phyloP scores from a whole-genome alignment of 1,140 invertebrate genomes.

The Nixonia krombeini region DNA sequence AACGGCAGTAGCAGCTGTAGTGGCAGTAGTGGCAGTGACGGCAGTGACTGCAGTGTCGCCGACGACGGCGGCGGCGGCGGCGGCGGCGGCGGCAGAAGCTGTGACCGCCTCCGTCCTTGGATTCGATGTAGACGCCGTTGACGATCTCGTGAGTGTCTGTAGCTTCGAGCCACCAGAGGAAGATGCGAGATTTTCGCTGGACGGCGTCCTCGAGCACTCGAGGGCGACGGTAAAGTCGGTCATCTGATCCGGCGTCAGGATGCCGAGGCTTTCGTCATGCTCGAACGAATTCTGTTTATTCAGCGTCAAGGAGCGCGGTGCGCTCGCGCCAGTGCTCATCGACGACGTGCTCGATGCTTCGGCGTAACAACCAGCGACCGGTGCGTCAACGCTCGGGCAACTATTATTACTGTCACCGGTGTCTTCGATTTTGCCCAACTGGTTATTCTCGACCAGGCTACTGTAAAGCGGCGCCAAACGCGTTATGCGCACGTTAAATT shows the following conservation, averaged over 20 bases:
- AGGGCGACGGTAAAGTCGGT: conserved; percentile 77
- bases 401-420: too few relatives aligned
- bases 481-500: neutral
- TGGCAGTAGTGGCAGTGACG: too few relatives aligned
- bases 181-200: conserved; percentile 66
- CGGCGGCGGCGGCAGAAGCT: too few relatives aligned
- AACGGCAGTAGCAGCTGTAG: too few relatives aligned
- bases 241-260: conserved; percentile 90
- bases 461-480: neutral
- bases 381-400: too few relatives aligned
- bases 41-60: too few relatives aligned
- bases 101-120: neutral
- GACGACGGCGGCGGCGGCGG: conserved; percentile 15
- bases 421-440: too few relatives aligned
- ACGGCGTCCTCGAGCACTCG: conserved; percentile 75
- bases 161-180: conserved; percentile 5
- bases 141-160: conserved; percentile 8
- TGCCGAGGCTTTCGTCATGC: conserved; percentile 84
- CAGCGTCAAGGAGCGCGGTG: conserved; percentile 67
- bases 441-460: neutral
- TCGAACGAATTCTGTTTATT: conserved; percentile 84
- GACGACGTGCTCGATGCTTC: too few relatives aligned
- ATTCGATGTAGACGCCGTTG: conserved; percentile 34
- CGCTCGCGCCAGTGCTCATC: too few relatives aligned
- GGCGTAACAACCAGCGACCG: too few relatives aligned